Evolutionary conservation across 2,888 invertebrate genomes (phyloP).

Genomic region (Dicyrtomina minuta): DNA sequence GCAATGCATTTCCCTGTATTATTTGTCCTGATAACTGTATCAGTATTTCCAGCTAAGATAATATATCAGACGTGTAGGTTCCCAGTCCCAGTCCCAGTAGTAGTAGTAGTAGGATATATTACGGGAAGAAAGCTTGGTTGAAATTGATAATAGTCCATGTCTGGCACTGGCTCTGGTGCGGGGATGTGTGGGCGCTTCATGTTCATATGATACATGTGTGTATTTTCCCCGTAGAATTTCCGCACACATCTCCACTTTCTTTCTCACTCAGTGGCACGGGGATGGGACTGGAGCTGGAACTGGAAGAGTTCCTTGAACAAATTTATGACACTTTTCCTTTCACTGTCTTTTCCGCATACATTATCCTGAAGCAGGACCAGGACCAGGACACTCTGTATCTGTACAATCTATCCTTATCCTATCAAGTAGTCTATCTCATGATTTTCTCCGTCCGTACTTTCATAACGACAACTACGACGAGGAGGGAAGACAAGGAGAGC

Average conservation of each 20-base stretch:
- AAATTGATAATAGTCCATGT: background rate
- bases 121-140: no score
- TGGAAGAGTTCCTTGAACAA: slow-evolving; percentile 37
- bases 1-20: background rate
- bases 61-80: no score
- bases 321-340: slow-evolving; percentile 54
- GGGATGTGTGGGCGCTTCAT: background rate
- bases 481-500: no score
- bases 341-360: slow-evolving; percentile 52
- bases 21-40: no score
- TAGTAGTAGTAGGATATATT: no score
- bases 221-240: slow-evolving; percentile 26
- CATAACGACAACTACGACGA: no score
- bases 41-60: no score
- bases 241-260: slow-evolving; percentile 29
- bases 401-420: slow-evolving; percentile 2
- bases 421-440: background rate
- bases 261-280: no score
- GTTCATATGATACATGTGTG: slow-evolving; percentile 28
- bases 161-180: background rate
- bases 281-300: no score
- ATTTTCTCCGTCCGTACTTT: background rate
- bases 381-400: no score
- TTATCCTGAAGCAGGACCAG: slow-evolving; percentile 39
- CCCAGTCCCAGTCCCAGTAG: no score